Evolutionary conservation across 2,888 invertebrate genomes (phyloP).

Genomic region (Urechis unicinctus): DNA sequence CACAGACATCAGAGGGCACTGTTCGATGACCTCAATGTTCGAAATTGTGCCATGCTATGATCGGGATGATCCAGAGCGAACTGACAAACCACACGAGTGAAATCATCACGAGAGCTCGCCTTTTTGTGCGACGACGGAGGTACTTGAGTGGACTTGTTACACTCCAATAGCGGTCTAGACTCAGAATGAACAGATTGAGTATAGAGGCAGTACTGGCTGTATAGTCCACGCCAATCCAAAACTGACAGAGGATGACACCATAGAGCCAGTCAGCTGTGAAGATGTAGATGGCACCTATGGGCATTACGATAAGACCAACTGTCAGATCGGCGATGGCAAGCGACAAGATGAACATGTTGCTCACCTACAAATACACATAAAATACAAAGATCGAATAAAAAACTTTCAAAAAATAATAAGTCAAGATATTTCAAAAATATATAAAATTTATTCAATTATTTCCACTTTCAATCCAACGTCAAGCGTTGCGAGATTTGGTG

Average conservation of each 20-base stretch:
- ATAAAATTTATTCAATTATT: too few relatives aligned
- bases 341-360: constrained; percentile 56
- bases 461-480: too few relatives aligned
- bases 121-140: constrained; percentile 52
- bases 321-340: constrained; percentile 54
- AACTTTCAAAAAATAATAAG: too few relatives aligned
- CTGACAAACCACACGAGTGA: constrained; percentile 53
- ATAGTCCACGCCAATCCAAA: constrained; percentile 59
- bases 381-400: not conserved
- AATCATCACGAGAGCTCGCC: constrained; percentile 54
- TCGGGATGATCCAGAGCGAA: constrained; percentile 53
- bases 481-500: too few relatives aligned
- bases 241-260: constrained; percentile 55
- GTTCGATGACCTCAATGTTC: constrained; percentile 37
- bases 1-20: constrained; percentile 47
- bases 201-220: constrained; percentile 59
- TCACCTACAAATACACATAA: constrained; percentile 47
- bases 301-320: constrained; percentile 55
- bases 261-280: constrained; percentile 52
- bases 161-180: constrained; percentile 54
- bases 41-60: constrained; percentile 53
- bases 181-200: constrained; percentile 55
- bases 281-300: constrained; percentile 54
- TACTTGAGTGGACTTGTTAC: constrained; percentile 55
- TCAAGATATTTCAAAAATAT: too few relatives aligned